Conservation (phyloP, 2,888 invertebrate species). For the Apotomis capreana region DNA sequence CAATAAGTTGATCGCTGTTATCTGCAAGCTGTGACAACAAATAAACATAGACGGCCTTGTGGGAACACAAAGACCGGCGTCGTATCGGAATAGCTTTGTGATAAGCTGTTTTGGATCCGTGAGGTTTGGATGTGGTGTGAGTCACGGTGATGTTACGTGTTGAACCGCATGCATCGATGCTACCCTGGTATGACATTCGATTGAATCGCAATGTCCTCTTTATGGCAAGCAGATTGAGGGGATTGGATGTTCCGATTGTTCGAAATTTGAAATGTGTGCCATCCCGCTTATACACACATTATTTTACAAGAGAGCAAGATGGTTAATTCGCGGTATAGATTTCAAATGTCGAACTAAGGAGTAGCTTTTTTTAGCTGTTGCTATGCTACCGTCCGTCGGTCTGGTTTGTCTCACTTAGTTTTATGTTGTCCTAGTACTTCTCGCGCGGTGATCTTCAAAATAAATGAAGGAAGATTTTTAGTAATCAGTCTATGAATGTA, state of each 20-base stretch:
- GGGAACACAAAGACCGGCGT: not conserved
- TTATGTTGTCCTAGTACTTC: no score
- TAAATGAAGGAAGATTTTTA: not conserved
- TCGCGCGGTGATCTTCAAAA: no score
- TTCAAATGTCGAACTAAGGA: no score
- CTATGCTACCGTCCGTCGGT: no score
- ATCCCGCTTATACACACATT: no score
- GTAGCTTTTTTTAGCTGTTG: no score
- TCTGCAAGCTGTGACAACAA: conserved; percentile 41
- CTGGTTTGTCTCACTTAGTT: no score
- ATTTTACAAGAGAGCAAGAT: no score
- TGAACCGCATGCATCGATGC: conserved; percentile 27
- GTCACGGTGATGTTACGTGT: conserved; percentile 30
- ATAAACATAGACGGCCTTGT: conserved; percentile 30
- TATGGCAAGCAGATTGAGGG: conserved; percentile 3
- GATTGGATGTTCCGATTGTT: no score
- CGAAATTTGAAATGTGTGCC: no score
- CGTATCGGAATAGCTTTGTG: not conserved
- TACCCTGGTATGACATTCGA: conserved; percentile 26
- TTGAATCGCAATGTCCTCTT: conserved; percentile 10
- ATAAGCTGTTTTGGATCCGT: conserved; percentile 5
- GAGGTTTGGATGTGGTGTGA: conserved; percentile 20
- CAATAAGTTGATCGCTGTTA: conserved; percentile 38
- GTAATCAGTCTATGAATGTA: not conserved
- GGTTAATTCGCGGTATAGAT: no score